Conservation (phyloP, 2,797 vertebrate species). For the Pseudopleuronectes americanus region DNA sequence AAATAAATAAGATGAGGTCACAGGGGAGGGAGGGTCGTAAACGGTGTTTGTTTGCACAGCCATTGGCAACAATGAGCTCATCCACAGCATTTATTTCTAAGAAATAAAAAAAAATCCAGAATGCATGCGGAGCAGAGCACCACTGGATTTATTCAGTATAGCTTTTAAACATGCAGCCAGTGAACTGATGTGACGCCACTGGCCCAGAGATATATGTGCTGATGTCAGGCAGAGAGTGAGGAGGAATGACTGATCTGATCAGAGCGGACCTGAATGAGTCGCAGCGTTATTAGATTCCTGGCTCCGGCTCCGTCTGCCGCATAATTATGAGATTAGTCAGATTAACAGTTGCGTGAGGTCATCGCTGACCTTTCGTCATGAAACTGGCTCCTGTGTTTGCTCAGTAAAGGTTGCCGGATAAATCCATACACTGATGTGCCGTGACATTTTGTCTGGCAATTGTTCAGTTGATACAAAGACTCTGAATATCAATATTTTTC, state of each 20-base stretch:
- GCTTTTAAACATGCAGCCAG: constrained; percentile 11
- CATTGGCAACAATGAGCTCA: constrained; percentile 46
- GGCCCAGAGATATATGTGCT: constrained; percentile 23
- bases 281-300: constrained; percentile 26
- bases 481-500: constrained; percentile 44
- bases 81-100: constrained; percentile 40
- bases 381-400: constrained; percentile 37
- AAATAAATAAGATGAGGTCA: not conserved
- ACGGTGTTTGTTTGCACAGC: constrained; percentile 25
- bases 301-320: constrained; percentile 1
- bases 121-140: constrained; percentile 9
- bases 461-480: constrained; percentile 12
- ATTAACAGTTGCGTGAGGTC: constrained; percentile 32
- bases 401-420: constrained; percentile 17
- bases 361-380: constrained; percentile 51
- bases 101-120: constrained; percentile 7
- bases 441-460: constrained; percentile 48
- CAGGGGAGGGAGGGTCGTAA: constrained; percentile 3
- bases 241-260: constrained; percentile 13
- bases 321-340: constrained; percentile 37
- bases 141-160: constrained; percentile 16
- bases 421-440: constrained; percentile 17
- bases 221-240: constrained; percentile 35
- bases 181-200: constrained; percentile 8
- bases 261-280: constrained; percentile 37